phyloP scores from a whole-genome alignment of 2,113 vertebrate genomes.

The Cisticola juncidis region DNA sequence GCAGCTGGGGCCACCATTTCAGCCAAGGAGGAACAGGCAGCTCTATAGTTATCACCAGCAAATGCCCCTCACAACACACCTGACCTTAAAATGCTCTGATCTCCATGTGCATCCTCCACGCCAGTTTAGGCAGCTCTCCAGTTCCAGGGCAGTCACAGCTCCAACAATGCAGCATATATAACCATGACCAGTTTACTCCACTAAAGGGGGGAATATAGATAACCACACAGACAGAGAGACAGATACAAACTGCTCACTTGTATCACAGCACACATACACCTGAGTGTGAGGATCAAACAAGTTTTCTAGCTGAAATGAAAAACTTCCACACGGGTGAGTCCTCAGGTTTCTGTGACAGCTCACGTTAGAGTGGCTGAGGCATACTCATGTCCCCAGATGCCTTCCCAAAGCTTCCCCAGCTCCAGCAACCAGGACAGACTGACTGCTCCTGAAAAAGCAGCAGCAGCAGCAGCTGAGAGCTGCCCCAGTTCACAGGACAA shows the following conservation, averaged over 20 bases:
- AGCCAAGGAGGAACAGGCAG: background rate
- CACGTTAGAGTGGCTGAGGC: background rate
- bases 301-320: background rate
- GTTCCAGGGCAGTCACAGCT: background rate
- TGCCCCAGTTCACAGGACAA: background rate
- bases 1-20: background rate
- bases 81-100: background rate
- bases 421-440: background rate
- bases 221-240: background rate
- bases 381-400: background rate
- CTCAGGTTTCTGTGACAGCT: background rate
- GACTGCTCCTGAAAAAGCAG: background rate
- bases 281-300: background rate
- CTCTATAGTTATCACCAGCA: background rate
- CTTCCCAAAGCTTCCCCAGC: background rate
- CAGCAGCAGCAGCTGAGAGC: background rate
- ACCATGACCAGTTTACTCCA: background rate
- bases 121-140: rapidly evolving
- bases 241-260: background rate
- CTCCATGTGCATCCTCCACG: background rate
- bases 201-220: background rate
- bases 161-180: rapidly evolving
- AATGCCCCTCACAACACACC: background rate
- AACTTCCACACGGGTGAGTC: background rate
- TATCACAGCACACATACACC: background rate